These are phyloP conservation scores for Melanotaenia parkinsoni DNA, from an alignment of 2,797 vertebrate species.

Conservation along the genomic window DNA sequence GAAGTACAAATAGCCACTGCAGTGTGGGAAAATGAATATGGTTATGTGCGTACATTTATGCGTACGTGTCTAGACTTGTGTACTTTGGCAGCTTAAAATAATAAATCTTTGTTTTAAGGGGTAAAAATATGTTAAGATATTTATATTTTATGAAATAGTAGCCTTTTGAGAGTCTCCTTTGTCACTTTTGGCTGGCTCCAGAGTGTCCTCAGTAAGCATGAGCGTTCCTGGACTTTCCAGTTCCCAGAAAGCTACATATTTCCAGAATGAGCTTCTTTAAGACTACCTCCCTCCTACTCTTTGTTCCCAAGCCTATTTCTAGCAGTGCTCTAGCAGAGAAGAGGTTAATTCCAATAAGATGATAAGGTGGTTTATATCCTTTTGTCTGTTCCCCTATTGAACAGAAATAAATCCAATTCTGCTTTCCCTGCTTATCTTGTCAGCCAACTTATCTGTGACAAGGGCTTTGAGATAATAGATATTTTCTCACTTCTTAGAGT, in stretches of 20 bases:
- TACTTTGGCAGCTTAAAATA: conserved; percentile 73
- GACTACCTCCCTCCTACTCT: conserved; percentile 35
- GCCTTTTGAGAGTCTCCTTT: conserved; percentile 77
- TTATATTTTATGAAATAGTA: conserved; percentile 72
- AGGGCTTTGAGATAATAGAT: background rate
- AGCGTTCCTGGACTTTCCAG: conserved; percentile 66
- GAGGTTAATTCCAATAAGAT: conserved; percentile 35
- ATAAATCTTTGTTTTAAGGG: conserved; percentile 54
- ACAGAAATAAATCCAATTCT: conserved; percentile 22
- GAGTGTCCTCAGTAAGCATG: conserved; percentile 64
- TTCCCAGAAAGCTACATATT: conserved; percentile 77
- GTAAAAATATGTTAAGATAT: conserved; percentile 68
- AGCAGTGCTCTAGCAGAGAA: background rate
- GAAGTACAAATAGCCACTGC: conserved; percentile 56
- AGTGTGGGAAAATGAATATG: conserved; percentile 67
- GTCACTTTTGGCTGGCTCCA: conserved; percentile 79
- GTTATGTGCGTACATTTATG: conserved; percentile 38
- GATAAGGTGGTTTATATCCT: background rate
- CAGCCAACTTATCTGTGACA: conserved; percentile 41
- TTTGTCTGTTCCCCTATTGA: background rate
- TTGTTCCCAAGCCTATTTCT: conserved; percentile 19
- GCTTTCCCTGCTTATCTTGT: conserved; percentile 39
- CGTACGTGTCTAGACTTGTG: conserved; percentile 67
- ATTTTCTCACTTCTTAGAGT: conserved; percentile 32
- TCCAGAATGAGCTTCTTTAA: conserved; percentile 58